A percentile compares a stretch with the other conserved stretches of the same genome.
phyloP scores from a whole-genome alignment of 2,113 vertebrate species.

The Aphelocoma coerulescens region DNA sequence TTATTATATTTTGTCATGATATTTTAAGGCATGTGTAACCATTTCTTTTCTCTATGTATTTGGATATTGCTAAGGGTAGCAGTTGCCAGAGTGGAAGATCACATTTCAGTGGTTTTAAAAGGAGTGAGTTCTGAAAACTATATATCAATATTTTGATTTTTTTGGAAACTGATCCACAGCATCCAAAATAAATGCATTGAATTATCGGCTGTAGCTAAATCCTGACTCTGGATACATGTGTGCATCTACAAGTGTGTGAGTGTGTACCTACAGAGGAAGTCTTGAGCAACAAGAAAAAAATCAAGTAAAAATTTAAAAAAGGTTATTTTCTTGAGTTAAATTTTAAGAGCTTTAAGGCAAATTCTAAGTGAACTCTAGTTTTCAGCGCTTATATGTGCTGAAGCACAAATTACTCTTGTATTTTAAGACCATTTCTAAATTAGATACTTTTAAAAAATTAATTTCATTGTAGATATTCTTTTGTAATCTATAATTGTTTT shows the following conservation, averaged over 20 bases:
- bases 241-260: not conserved
- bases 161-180: not conserved
- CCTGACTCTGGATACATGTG: not conserved
- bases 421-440: not conserved
- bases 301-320: not conserved
- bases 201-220: not conserved
- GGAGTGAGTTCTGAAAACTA: not conserved
- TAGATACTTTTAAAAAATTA: not conserved
- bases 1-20: not conserved
- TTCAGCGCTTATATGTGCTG: not conserved
- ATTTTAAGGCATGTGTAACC: not conserved
- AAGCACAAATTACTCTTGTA: not conserved
- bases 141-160: not conserved
- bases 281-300: not conserved
- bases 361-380: not conserved
- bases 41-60: not conserved
- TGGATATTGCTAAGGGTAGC: not conserved
- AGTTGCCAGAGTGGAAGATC: not conserved
- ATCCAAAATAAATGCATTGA: not conserved
- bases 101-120: not conserved
- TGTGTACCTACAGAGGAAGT: not conserved
- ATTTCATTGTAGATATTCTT: not conserved
- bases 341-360: not conserved
- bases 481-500: not conserved
- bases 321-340: not conserved